These are phyloP conservation scores for Anthopleura sola DNA, from an alignment of 64 coral and sea anemone genomes.

Conservation along the genomic window DNA sequence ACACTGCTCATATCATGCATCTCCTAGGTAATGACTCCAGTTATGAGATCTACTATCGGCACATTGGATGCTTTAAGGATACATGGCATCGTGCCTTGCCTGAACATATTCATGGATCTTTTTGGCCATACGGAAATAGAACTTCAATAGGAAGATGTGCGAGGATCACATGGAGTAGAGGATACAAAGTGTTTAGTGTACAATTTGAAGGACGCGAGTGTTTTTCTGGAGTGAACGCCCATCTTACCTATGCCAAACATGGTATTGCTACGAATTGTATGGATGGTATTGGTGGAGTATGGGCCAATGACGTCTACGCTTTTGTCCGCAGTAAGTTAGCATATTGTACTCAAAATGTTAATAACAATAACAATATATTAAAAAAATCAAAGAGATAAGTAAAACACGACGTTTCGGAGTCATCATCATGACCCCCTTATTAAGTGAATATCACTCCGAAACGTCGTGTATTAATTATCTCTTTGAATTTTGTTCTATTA, in stretches of 20 bases:
- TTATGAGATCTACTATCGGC: neutral
- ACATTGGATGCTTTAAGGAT: constrained; percentile 5
- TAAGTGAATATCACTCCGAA: too few species aligned
- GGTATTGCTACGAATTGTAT: neutral
- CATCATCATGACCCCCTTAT: too few species aligned
- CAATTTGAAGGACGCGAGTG: neutral
- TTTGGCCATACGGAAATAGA: too few species aligned
- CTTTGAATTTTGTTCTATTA: too few species aligned
- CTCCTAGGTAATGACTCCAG: too few species aligned
- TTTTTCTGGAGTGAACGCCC: neutral
- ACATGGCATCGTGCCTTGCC: neutral
- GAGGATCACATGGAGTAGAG: neutral
- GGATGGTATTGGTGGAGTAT: neutral
- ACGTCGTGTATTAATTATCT: too few species aligned
- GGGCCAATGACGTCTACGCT: neutral
- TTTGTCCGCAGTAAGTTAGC: neutral
- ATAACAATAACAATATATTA: too few species aligned
- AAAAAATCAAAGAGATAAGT: too few species aligned
- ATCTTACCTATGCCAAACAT: neutral
- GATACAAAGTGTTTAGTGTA: neutral
- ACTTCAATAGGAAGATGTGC: neutral
- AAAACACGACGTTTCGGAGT: too few species aligned
- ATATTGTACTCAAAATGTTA: neutral
- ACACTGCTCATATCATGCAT: too few species aligned
- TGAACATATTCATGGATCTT: neutral